Percentiles rank a stretch among this genome's conserved stretches.
Evolutionary conservation across 2,888 invertebrate genomes (phyloP).

Genomic region (Periphyllus acericola): DNA sequence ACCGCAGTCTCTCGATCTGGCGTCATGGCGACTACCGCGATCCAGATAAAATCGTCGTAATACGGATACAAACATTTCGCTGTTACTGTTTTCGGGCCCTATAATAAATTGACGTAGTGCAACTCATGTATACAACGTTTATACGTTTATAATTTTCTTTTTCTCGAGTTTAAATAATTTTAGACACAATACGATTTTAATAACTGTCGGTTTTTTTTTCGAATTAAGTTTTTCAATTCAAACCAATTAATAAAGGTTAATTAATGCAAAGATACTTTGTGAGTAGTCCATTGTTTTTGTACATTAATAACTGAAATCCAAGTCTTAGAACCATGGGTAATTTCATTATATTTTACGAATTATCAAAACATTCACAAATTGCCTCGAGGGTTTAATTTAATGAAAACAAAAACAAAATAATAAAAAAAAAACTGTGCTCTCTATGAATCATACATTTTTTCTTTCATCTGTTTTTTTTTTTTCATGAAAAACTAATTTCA

Average conservation of each 20-base stretch:
- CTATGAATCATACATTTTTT: conserved; percentile 22
- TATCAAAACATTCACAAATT: conserved; percentile 23
- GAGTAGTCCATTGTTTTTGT: background rate
- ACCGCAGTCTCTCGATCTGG: too few relatives aligned
- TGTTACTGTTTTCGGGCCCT: too few relatives aligned
- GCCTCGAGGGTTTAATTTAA: conserved; percentile 18
- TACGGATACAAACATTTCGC: too few relatives aligned
- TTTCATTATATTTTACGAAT: conserved; percentile 8
- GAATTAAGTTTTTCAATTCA: background rate
- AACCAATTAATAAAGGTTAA: background rate
- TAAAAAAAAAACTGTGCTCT: background rate
- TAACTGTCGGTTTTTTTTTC: background rate
- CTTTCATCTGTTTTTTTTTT: conserved; percentile 22
- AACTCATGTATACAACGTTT: too few relatives aligned
- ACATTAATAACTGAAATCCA: background rate
- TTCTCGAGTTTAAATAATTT: background rate
- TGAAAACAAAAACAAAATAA: conserved; percentile 23
- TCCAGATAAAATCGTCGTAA: too few relatives aligned
- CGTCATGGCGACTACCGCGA: too few relatives aligned
- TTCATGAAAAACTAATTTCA: conserved; percentile 38
- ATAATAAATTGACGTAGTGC: too few relatives aligned
- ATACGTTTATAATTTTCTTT: background rate
- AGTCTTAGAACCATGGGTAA: background rate
- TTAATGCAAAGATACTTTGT: background rate
- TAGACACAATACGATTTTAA: background rate